Base-by-base conservation (phyloP, 2,888 invertebrate genomes). In the Papilio demoleus region DNA sequence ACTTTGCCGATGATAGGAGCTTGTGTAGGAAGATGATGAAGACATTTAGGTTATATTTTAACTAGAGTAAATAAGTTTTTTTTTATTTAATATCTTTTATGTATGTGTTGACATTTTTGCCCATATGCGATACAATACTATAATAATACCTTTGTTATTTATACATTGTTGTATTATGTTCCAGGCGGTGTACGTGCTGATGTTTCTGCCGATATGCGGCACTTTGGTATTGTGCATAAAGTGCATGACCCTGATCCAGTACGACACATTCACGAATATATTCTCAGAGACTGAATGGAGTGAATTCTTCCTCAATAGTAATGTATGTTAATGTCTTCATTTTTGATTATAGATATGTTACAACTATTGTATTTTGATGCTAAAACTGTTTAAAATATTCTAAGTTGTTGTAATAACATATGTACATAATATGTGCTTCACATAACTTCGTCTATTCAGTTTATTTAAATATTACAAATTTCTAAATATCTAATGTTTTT, bases 261-360 rank as follows among this genome's bases (percentile, higher is more conserved):
- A 94, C 66, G 94, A 95, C 72, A 90, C 93, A 31, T 92, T 94
- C 11, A 93, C 95, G 77, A 95, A 95, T 76, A 94, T 96, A 63
- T 97, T 97, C 83, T 94, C 96, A 0, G 95, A 96, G 75, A 96
- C 96, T 4, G 95, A 95, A 45, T 97, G 97, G 95, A 94, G 94
- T 75, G 97, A 97, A 81, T 97, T 97, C 87, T 96, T 98, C 82
- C 93, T 96, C 58, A 97, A 97, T 81, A 94, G 95, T 65, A 95
- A 95, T 90, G 97, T 96, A 88, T 85, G 90, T 87, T 63, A 68
- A 56, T 56, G 1, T 31, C 8, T n/a, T 14, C 14, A 27, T 27
- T 31, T 24, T 27, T 17, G 31, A 53, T 53, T n/a, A 4, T n/a
- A 53, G 31, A 56, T 56, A 56, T 9, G 9, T 31, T 56, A 53